A percentile compares a stretch with the other conserved stretches of the same genome.
These are phyloP conservation scores for Aldrovandia affinis DNA, from an alignment of 2,797 vertebrate species.

Conservation along the genomic window DNA sequence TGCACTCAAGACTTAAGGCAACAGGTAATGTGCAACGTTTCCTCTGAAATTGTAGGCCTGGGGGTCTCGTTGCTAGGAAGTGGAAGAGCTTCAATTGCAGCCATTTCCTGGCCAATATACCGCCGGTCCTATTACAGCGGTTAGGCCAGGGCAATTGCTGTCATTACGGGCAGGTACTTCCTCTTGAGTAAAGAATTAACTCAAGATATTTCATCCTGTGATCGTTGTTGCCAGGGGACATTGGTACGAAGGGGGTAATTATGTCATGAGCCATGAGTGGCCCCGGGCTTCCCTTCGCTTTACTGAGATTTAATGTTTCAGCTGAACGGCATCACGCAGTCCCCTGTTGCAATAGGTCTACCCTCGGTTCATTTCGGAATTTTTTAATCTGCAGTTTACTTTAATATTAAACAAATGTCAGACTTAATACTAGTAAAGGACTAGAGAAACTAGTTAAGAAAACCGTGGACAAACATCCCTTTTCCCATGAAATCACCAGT, in stretches of 20 bases:
- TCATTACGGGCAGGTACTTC: conserved; percentile 96
- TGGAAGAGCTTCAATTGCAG: conserved; percentile 84
- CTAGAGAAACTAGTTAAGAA: too few relatives aligned
- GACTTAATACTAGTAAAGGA: too few relatives aligned
- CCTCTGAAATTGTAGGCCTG: conserved; percentile 67
- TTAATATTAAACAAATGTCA: background rate
- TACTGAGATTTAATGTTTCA: conserved; percentile 66
- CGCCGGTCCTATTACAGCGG: conserved; percentile 90
- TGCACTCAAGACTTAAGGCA: conserved; percentile 67
- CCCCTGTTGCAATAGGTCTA: background rate
- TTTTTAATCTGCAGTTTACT: background rate
- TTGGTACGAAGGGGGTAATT: conserved; percentile 81
- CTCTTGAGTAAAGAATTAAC: conserved; percentile 94
- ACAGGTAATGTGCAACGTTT: conserved; percentile 75
- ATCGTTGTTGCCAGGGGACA: conserved; percentile 90
- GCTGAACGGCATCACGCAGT: conserved; percentile 61
- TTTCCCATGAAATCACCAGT: too few relatives aligned
- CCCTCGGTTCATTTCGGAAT: background rate
- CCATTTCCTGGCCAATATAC: conserved; percentile 86
- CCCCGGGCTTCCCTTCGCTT: conserved; percentile 52
- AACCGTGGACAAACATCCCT: too few relatives aligned
- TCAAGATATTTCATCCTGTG: conserved; percentile 86
- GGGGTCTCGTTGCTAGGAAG: conserved; percentile 85
- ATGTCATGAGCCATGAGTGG: conserved; percentile 43
- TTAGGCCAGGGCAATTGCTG: conserved; percentile 93